Percentiles rank a stretch among this genome's conserved stretches.
phyloP scores from a whole-genome alignment of 2,113 vertebrate species.

The Nerophis ophidion region DNA sequence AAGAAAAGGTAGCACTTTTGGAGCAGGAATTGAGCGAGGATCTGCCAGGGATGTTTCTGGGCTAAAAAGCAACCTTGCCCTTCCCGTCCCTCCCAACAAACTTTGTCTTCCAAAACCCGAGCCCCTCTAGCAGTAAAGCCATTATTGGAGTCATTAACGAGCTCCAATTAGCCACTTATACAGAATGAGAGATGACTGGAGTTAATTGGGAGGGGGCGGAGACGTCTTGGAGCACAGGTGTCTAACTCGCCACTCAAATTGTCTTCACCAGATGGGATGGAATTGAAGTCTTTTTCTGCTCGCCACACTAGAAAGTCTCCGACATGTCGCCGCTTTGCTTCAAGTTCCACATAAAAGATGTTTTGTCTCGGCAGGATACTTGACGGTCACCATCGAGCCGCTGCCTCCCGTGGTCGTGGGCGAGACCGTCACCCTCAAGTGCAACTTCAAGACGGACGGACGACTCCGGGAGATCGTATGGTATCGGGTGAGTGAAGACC shows the following conservation, averaged over 20 bases:
- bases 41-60: not conserved
- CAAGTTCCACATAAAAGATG: not conserved
- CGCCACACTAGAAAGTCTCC: not conserved
- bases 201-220: no score
- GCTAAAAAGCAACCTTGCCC: not conserved
- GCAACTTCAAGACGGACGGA: slow-evolving; percentile 98
- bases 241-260: not conserved
- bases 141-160: not conserved
- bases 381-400: slow-evolving; percentile 96
- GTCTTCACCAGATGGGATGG: slow-evolving; percentile 1
- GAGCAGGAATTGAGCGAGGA: no score
- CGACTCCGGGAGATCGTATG: slow-evolving; percentile 96
- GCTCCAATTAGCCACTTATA: not conserved
- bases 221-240: slow-evolving; percentile 7
- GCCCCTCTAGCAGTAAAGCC: not conserved
- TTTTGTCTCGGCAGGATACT: slow-evolving; percentile 75
- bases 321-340: slow-evolving; percentile 1
- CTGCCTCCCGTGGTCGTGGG: slow-evolving; percentile 94
- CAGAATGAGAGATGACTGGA: not conserved
- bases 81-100: not conserved
- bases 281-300: not conserved
- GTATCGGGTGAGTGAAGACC: slow-evolving; percentile 86
- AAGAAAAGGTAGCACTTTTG: no score
- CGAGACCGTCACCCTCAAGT: slow-evolving; percentile 95
- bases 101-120: not conserved